These are phyloP conservation scores for Nylanderia fulva DNA, from an alignment of 1,140 invertebrate genomes.

Conservation along the genomic window DNA sequence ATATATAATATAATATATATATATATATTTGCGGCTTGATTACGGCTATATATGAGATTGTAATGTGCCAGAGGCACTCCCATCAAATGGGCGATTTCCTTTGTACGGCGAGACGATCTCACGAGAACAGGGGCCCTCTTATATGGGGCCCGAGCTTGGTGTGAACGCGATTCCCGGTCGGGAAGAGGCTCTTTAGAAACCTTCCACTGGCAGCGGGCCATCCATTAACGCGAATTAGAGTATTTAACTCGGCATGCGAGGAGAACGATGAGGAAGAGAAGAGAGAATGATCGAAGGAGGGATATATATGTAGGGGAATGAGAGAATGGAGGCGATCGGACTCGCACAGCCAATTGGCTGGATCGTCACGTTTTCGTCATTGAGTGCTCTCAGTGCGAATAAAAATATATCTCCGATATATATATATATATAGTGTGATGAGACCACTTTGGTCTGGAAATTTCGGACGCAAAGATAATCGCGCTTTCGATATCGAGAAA, in stretches of 20 bases:
- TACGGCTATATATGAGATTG: conserved; percentile 17
- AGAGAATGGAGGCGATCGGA: conserved; percentile 59
- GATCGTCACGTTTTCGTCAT: conserved; percentile 45
- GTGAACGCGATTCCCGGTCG: conserved; percentile 38
- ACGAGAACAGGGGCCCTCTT: not conserved
- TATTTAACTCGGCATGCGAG: conserved; percentile 78
- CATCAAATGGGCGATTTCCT: conserved; percentile 54
- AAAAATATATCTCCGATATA: not conserved
- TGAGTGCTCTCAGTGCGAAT: not conserved
- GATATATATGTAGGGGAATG: conserved; percentile 19
- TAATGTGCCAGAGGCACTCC: conserved; percentile 26
- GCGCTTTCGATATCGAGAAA: not conserved
- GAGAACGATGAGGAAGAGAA: conserved; percentile 44
- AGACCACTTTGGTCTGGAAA: not conserved
- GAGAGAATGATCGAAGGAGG: conserved; percentile 42
- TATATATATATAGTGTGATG: not conserved
- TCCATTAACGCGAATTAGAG: conserved; percentile 83
- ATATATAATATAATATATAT: not conserved
- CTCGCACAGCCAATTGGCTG: conserved; percentile 34
- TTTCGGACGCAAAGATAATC: not conserved
- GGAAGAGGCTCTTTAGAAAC: conserved; percentile 71
- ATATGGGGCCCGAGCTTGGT: conserved; percentile 7
- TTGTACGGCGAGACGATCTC: conserved; percentile 36
- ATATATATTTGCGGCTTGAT: not conserved
- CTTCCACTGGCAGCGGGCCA: conserved; percentile 79